Base-by-base conservation (phyloP, 2,888 invertebrate genomes). In the Nomada lathburiana region DNA sequence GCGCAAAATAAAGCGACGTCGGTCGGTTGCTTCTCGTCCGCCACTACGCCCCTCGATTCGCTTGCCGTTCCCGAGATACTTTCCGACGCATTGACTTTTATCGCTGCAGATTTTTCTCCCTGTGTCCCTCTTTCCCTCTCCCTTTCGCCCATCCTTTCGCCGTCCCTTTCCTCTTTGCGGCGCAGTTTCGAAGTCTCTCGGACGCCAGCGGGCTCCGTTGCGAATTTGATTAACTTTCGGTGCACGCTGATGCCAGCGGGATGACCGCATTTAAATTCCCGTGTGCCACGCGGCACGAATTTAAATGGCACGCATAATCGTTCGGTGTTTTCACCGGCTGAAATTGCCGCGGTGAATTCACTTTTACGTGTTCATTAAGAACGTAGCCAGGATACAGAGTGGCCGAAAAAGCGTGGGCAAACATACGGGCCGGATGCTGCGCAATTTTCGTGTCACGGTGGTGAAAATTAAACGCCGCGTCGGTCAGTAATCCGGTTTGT, bases 51-150 rank as follows among this genome's bases (percentile, higher is more conserved):
- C 57, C 23, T 72, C 50, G 63, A 47, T 68, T 63, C 55, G 55
- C 5, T 47, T 36, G 42, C 20, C 60, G 62, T 36, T 36, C 55
- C 20, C 50, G 60, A 70, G 65, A 77, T 62, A 62, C 78, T 80
- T 80, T 80, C 79, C 80, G 80, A 71, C 79, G 62, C 79, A 80
- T 80, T 80, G 62, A 79, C 71, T 80, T 80, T 72, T 79, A 80
- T 79, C 80, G 71, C 52, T 60, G 55, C 18, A 50, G 60, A 80
- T 80, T 70, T 74, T 44, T 82, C 73, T 62, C 65, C 16, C 59
- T n/a, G n/a, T n/a, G 53, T 53, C 52, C n/a, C 18, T 53, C 52
- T n/a, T 53, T 53, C n/a, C n/a, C 53, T n/a, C n/a, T 53, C 9
- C 9, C n/a, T 9, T 18, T 53, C 16, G 18, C 18, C 16, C 50